A percentile compares a stretch with the other conserved stretches of the same genome.
Evolutionary conservation across 2,113 vertebrate genomes (phyloP).

Genomic region (Myiagra hebetior): DNA sequence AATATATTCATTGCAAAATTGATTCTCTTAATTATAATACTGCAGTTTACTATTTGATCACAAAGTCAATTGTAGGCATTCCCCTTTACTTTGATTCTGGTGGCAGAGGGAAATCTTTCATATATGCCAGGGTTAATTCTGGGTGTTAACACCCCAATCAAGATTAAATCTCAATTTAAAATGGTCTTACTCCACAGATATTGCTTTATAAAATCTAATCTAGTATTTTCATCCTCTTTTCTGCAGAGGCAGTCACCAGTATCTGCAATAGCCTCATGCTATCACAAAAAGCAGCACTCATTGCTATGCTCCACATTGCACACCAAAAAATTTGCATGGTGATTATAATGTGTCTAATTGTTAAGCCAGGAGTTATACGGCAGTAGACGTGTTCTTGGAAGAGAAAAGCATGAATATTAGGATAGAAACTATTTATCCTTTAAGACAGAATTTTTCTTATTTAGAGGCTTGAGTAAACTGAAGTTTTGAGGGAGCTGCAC

Average conservation of each 20-base stretch:
- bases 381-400: not conserved
- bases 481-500: not conserved
- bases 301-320: not conserved
- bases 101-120: not conserved
- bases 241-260: not conserved
- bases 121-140: not conserved
- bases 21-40: not conserved
- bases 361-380: not conserved
- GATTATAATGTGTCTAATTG: not conserved
- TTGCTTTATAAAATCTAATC: not conserved
- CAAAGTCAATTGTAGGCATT: not conserved
- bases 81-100: not conserved
- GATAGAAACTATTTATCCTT: not conserved
- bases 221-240: not conserved
- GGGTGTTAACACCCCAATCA: not conserved
- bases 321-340: not conserved
- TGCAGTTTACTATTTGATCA: not conserved
- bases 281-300: not conserved
- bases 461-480: not conserved
- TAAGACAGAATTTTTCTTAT: not conserved
- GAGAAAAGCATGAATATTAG: not conserved
- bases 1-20: not conserved
- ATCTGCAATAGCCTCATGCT: not conserved
- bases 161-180: constrained; percentile 20
- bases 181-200: not conserved